Base-by-base conservation (phyloP, 30 jellyfish, hydroid and myxozoan genomes). In the Cassiopea xamachana region DNA sequence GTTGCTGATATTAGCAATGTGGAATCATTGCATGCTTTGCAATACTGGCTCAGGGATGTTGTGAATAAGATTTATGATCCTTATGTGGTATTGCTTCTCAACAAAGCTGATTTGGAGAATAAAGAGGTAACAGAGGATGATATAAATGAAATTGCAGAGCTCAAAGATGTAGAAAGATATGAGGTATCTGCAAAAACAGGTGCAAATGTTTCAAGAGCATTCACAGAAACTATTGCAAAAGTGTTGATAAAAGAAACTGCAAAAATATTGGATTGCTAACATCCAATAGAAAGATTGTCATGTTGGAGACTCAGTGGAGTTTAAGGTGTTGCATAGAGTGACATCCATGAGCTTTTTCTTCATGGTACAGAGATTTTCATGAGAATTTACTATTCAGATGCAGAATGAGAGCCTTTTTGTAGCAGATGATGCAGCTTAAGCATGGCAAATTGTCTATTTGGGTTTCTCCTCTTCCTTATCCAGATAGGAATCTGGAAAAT, bases 161-260 rank as follows among this genome's bases (percentile, higher is more conserved):
- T 85, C 16, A 58, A 51, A 60, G 48, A 60, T 60, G 75, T 86
- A 16, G 97, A 94, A 45, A 50, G 92, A 55, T 94, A 48, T 85
- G 91, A 84, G 46, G 96, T 94, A 39, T 94, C 98, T 7, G 98
- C 98, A 86, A 89, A 90, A 68, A 94, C 96, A 48, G 98, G 98
- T 7, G 98, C 83, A 13, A 90, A 88, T 67, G 97, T 94, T 14
- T 67, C 59, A 10, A 91, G 81, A 75, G 91, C 91, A 7, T 71
- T 94, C 75, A 72, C 94, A 60, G 89, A 89, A 27, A 90, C 89
- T 17, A 69, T 94, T 39, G 96, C 95, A 1, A 89, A 90, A 67
- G 90, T 89, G 46, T 46, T 94, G 49, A 60, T 94, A 44, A 95
- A 94, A 48, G 98, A 94, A 80, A 79, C 92, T 46, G 91, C 85